Evolutionary conservation across 1,140 invertebrate genomes (phyloP).

Genomic region (Drosophila repleta): DNA sequence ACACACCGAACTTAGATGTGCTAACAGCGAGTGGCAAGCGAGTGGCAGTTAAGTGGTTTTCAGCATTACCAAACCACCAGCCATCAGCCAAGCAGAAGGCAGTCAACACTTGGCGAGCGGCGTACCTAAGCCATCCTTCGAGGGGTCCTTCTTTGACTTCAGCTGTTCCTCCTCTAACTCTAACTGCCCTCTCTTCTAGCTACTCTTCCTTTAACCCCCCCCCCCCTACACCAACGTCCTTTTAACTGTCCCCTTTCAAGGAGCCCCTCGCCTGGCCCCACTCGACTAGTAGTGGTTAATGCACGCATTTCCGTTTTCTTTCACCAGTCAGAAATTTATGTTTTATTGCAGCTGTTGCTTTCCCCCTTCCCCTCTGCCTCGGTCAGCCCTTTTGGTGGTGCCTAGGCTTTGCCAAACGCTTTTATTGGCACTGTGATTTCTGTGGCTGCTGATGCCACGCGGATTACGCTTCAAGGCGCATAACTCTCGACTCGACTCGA

Average conservation of each 20-base stretch:
- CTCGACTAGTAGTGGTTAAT: conserved; percentile 32
- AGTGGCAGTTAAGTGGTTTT: conserved; percentile 61
- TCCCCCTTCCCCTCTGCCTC: background rate
- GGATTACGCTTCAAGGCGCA: conserved; percentile 59
- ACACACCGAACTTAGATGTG: conserved; percentile 5
- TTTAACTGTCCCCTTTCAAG: no score
- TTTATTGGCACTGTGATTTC: conserved; percentile 61
- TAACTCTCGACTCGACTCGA: conserved; percentile 46
- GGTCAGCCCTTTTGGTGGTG: conserved; percentile 4
- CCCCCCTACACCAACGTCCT: no score
- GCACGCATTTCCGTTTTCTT: conserved; percentile 57
- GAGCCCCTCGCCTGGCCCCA: background rate
- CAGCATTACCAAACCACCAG: conserved; percentile 39
- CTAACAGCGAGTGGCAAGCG: conserved; percentile 28
- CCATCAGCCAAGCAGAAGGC: background rate
- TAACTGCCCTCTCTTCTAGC: no score
- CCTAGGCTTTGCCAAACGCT: conserved; percentile 18
- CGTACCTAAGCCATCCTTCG: background rate
- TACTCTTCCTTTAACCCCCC: no score
- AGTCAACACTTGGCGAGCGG: conserved; percentile 9
- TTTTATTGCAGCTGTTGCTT: conserved; percentile 63
- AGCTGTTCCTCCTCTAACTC: no score
- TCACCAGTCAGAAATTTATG: conserved; percentile 46
- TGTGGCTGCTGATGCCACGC: conserved; percentile 28
- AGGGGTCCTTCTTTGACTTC: background rate